Percentiles rank a stretch among this genome's conserved stretches.
phyloP scores from a whole-genome alignment of 2,113 vertebrate species.

The Calcarius ornatus region DNA sequence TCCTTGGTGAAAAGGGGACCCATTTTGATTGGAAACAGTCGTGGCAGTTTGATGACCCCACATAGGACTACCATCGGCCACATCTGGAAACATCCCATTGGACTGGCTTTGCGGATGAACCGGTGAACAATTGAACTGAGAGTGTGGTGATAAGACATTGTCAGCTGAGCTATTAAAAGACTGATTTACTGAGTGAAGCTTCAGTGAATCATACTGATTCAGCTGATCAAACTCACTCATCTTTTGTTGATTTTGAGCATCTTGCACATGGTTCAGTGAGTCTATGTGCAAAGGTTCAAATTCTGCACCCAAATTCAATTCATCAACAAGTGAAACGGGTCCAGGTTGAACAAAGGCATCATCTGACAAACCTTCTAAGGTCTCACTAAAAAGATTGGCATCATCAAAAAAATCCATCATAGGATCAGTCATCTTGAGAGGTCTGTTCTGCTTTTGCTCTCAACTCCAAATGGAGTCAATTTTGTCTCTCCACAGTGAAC shows the following conservation, averaged over 20 bases:
- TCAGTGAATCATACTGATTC: conserved; percentile 85
- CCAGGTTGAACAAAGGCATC: conserved; percentile 88
- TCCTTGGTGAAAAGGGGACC: conserved; percentile 85
- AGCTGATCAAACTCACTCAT: conserved; percentile 85
- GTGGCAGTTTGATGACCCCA: conserved; percentile 90
- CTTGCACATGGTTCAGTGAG: conserved; percentile 83
- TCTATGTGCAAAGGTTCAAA: conserved; percentile 93
- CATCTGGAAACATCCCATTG: conserved; percentile 91
- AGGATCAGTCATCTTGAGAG: conserved; percentile 81
- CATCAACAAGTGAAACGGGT: conserved; percentile 92
- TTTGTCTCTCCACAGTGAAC: conserved; percentile 49
- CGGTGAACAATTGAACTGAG: conserved; percentile 84
- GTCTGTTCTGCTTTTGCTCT: conserved; percentile 51
- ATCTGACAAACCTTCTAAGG: conserved; percentile 89
- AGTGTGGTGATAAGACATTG: conserved; percentile 82
- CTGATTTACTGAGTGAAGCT: conserved; percentile 83
- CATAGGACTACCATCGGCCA: conserved; percentile 87
- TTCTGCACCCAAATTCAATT: conserved; percentile 90
- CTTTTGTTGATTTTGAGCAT: conserved; percentile 77
- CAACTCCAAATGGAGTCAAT: conserved; percentile 68
- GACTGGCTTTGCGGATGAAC: conserved; percentile 84
- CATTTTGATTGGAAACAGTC: conserved; percentile 77
- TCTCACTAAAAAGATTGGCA: conserved; percentile 91
- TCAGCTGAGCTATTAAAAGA: conserved; percentile 80
- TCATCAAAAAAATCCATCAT: conserved; percentile 99